Percentiles rank a stretch among this genome's conserved stretches.
Conservation (phyloP, 2,113 vertebrate genomes). For the Gila orcuttii region DNA sequence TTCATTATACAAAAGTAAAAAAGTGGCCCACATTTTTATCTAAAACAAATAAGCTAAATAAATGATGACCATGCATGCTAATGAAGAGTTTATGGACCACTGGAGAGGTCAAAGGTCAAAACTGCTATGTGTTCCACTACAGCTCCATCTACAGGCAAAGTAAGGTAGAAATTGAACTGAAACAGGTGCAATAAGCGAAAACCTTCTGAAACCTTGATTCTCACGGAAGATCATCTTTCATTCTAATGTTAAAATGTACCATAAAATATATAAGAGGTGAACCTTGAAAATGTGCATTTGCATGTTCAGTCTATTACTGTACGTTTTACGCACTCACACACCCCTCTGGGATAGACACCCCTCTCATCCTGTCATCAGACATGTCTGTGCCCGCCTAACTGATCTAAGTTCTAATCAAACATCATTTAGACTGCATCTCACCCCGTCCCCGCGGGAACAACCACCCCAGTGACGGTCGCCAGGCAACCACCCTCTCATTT, state of each 20-base stretch:
- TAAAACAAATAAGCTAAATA: neutral
- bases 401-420: constrained; percentile 98
- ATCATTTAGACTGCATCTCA: constrained; percentile 95
- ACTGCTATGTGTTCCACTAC: constrained; percentile 12
- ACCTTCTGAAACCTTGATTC: neutral
- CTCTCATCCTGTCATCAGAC: constrained; percentile 82
- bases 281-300: constrained; percentile 17
- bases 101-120: constrained; percentile 44
- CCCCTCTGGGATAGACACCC: constrained; percentile 57
- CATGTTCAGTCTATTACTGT: neutral
- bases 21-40: neutral
- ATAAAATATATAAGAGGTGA: constrained; percentile 13
- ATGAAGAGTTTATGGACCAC: neutral
- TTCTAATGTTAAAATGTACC: neutral
- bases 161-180: neutral
- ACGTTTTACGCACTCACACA: constrained; percentile 37
- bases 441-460: constrained; percentile 84
- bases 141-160: constrained; percentile 48
- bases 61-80: neutral
- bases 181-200: neutral
- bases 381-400: constrained; percentile 90
- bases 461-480: constrained; percentile 92
- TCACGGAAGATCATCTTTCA: constrained; percentile 2
- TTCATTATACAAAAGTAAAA: neutral
- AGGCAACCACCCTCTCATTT: constrained; percentile 98